Percentiles rank a stretch among this genome's conserved stretches.
These are phyloP conservation scores for Limnothrissa miodon DNA, from an alignment of 2,113 vertebrate species.

Conservation along the genomic window DNA sequence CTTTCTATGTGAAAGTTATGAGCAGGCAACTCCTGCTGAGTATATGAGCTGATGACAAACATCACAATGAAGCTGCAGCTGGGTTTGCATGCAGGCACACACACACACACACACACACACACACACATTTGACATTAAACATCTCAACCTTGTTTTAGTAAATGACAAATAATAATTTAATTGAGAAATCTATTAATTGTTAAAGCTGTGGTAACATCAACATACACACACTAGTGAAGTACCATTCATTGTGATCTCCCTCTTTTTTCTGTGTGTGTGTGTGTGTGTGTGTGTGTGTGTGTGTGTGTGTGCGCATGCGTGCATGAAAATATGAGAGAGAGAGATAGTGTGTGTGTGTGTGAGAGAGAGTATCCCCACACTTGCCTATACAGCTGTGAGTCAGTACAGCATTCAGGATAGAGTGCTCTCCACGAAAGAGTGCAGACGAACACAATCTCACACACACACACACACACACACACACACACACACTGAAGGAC, in stretches of 20 bases:
- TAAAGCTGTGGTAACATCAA: no score
- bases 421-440: background rate
- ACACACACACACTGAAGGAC: background rate
- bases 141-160: no score
- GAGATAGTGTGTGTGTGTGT: slow-evolving; percentile 18
- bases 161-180: no score
- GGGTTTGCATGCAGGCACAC: background rate
- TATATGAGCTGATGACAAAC: background rate
- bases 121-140: no score
- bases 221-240: no score
- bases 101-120: background rate
- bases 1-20: background rate
- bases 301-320: background rate
- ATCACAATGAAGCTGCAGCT: background rate
- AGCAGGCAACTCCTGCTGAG: background rate
- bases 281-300: background rate
- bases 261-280: no score
- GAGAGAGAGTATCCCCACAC: background rate
- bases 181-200: no score
- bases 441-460: background rate
- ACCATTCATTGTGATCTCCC: no score
- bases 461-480: background rate
- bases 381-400: slow-evolving; percentile 25
- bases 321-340: no score
- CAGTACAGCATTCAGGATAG: slow-evolving; percentile 12